phyloP scores from a whole-genome alignment of 2,797 vertebrate genomes.

The Anguilla obscura region DNA sequence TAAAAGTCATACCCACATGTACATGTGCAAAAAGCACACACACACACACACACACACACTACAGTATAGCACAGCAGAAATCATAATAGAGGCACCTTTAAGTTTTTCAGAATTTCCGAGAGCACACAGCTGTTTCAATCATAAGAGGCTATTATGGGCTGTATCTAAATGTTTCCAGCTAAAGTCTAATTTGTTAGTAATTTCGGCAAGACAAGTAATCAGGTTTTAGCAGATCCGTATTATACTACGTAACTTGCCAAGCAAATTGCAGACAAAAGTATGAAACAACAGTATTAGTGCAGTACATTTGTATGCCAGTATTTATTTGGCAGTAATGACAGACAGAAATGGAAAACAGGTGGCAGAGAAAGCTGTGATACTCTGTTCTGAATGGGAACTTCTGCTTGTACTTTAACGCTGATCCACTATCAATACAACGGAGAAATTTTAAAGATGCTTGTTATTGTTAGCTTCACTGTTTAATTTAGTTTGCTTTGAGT shows the following conservation, averaged over 20 bases:
- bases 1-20: background rate
- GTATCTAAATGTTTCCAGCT: conserved; percentile 56
- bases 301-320: background rate
- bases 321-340: conserved; percentile 54
- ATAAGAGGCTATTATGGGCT: conserved; percentile 37
- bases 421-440: background rate
- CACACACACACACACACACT: background rate
- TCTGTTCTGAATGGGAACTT: conserved; percentile 25
- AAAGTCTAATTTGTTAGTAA: conserved; percentile 73
- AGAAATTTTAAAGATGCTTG: background rate
- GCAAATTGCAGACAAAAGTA: conserved; percentile 61
- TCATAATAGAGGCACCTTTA: conserved; percentile 17
- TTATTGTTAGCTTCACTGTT: background rate
- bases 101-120: conserved; percentile 32
- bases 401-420: conserved; percentile 15
- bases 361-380: conserved; percentile 8
- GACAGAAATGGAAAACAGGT: conserved; percentile 62
- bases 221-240: conserved; percentile 57
- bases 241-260: conserved; percentile 58
- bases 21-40: background rate
- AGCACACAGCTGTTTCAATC: conserved; percentile 40
- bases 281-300: conserved; percentile 50
- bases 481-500: background rate
- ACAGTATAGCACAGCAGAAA: conserved; percentile 17
- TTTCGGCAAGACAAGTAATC: conserved; percentile 69